phyloP scores from a whole-genome alignment of 2,797 vertebrate species.

The Tolypeutes matacus region DNA sequence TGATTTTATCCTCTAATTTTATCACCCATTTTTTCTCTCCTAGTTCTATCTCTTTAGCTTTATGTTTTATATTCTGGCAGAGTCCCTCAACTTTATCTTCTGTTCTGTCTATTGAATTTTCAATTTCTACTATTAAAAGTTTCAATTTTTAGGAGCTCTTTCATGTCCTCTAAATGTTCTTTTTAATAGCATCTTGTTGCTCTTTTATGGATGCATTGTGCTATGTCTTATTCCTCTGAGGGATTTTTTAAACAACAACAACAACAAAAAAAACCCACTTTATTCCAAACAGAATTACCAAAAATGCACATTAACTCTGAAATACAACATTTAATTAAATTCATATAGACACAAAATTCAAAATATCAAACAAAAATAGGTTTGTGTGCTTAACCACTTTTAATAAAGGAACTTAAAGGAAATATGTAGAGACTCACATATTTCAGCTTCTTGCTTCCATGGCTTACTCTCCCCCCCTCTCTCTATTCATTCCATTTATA shows the following conservation, averaged over 20 bases:
- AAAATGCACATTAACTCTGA: no score
- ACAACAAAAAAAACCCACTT: no score
- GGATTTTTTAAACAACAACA: background rate
- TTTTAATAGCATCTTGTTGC: background rate
- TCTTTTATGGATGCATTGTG: background rate
- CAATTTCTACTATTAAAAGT: conserved; percentile 1
- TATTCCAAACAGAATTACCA: no score
- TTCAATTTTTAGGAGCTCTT: conserved; percentile 24
- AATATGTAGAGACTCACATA: no score
- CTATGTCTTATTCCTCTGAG: background rate
- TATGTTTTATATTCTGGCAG: background rate
- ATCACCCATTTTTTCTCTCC: background rate
- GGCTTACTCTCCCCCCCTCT: no score
- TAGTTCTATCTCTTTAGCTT: background rate
- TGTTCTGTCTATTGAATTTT: conserved; percentile 31
- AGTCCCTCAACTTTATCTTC: background rate
- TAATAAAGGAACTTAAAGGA: no score
- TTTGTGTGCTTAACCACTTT: no score
- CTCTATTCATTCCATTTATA: no score
- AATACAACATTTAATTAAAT: no score
- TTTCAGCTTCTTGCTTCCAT: no score
- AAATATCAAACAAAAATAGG: no score
- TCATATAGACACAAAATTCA: no score
- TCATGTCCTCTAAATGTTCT: background rate
- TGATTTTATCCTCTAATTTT: background rate